Base-by-base conservation (phyloP, 1,140 invertebrate genomes). In the Batillaria attramentaria region DNA sequence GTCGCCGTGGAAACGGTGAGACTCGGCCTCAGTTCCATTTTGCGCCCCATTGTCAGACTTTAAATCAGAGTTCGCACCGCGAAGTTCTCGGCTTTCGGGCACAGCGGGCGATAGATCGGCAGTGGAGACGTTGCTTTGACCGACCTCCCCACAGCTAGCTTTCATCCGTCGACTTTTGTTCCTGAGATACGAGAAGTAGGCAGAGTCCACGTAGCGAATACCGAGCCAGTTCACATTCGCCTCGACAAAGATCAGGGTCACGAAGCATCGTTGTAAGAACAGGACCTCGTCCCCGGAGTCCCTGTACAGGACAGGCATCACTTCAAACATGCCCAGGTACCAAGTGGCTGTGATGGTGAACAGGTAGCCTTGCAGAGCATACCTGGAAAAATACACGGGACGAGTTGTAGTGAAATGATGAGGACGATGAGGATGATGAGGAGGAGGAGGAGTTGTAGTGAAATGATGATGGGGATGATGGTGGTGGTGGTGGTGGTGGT, bases 211-310 rank as follows among this genome's bases (percentile, higher is more conserved):
- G 62, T 74, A 82, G 43, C 80, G 82, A 41, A 86, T 83, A 60
- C 83, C 80, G 3, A 86, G 54, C 85, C 83, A 86, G 70, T 84
- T 83, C 2, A 81, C 24, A 69, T 82, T 75, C 41, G 83, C 68
- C 74, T 86, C 74, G 13, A 79, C 18, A 43, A 78, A 81, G 10
- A 86, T n/a, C 39, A 86, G 46, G 43, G 54, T 68, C 5, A 80
- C 72, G n/a, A 86, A 65, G 39, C 43, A 28, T 24, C 69, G 68
- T 50, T 80, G 80, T 4, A 69, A 33, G 33, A 80, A 20, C 16
- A 81, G 33, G 28, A 46, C n/a, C 16, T 39, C 35, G 62, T 4
- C 16, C 1, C 31, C 33, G 37, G 62, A 28, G 42, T 79, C 78
- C 46, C 37, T n/a, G 76, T 82, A 84, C 28, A 84, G 42, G n/a